These are phyloP conservation scores for Stenchaetothrips biformis DNA, from an alignment of 2,888 invertebrate species.

Conservation along the genomic window DNA sequence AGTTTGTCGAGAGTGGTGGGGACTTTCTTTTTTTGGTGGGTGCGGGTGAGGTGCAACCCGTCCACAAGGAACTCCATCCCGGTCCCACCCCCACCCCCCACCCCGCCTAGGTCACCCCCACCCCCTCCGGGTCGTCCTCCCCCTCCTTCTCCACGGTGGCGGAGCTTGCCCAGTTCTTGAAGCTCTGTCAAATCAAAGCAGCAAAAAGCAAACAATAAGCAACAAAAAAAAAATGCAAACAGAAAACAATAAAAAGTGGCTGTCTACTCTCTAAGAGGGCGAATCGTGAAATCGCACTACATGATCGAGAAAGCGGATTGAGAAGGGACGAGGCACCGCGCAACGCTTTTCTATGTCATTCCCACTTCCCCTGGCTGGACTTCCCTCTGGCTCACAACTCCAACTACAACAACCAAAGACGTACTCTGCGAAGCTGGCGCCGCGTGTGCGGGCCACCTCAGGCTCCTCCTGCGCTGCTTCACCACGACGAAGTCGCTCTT, in stretches of 20 bases:
- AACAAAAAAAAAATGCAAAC: not conserved
- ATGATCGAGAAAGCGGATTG: too few relatives aligned
- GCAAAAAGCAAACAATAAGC: not conserved
- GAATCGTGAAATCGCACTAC: too few relatives aligned
- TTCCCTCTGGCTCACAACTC: too few relatives aligned
- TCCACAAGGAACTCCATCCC: slow-evolving; percentile 42
- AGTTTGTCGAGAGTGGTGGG: slow-evolving; percentile 54
- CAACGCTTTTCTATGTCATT: too few relatives aligned
- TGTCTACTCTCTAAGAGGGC: too few relatives aligned
- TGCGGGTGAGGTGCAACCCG: slow-evolving; percentile 37
- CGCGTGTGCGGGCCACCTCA: not conserved
- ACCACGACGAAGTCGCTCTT: slow-evolving; percentile 16
- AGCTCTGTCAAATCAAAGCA: not conserved
- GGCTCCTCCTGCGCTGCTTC: not conserved
- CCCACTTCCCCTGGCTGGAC: too few relatives aligned
- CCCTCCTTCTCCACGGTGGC: slow-evolving; percentile 20
- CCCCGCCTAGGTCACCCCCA: slow-evolving; percentile 31
- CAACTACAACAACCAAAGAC: not conserved
- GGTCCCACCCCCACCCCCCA: slow-evolving; percentile 37
- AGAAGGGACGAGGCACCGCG: too few relatives aligned
- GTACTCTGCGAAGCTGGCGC: not conserved
- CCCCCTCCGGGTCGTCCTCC: slow-evolving; percentile 25
- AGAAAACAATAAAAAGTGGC: not conserved
- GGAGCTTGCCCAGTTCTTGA: slow-evolving; percentile 10
- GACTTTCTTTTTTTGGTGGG: slow-evolving; percentile 52